These are phyloP conservation scores for Bucco capensis DNA, from an alignment of 2,113 vertebrate genomes.

Conservation along the genomic window DNA sequence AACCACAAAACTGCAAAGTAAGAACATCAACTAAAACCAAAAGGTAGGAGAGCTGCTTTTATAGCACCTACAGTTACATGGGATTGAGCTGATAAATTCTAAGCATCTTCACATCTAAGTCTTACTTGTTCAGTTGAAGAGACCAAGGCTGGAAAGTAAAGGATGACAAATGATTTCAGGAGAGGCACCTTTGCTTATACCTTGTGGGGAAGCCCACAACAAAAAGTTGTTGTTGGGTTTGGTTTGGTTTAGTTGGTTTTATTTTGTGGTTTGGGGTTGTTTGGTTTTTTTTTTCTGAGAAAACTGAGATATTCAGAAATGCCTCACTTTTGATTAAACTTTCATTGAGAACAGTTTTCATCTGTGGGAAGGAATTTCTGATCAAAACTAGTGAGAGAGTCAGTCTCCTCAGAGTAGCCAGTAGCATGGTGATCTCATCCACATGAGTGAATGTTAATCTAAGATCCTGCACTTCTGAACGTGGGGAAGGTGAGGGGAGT, in stretches of 20 bases:
- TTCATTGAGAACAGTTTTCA: neutral
- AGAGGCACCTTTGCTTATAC: neutral
- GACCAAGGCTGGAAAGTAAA: neutral
- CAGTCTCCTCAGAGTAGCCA: neutral
- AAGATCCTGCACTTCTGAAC: neutral
- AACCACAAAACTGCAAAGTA: neutral
- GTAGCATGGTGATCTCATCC: neutral
- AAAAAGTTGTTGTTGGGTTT: neutral
- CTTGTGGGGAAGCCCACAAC: neutral
- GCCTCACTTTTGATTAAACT: neutral
- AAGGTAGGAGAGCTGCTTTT: neutral
- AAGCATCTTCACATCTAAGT: neutral
- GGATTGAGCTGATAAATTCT: neutral
- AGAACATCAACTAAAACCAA: neutral
- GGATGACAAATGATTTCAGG: neutral
- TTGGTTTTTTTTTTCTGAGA: neutral
- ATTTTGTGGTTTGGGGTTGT: too few species aligned
- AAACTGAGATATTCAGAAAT: neutral
- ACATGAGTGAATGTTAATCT: neutral
- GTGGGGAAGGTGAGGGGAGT: rapidly evolving
- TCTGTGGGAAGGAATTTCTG: neutral
- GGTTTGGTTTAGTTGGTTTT: too few species aligned
- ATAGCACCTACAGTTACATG: neutral
- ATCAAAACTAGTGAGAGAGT: neutral
- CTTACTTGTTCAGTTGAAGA: neutral